Base-by-base conservation (phyloP, 2,113 vertebrate genomes). In the Elgaria multicarinata region DNA sequence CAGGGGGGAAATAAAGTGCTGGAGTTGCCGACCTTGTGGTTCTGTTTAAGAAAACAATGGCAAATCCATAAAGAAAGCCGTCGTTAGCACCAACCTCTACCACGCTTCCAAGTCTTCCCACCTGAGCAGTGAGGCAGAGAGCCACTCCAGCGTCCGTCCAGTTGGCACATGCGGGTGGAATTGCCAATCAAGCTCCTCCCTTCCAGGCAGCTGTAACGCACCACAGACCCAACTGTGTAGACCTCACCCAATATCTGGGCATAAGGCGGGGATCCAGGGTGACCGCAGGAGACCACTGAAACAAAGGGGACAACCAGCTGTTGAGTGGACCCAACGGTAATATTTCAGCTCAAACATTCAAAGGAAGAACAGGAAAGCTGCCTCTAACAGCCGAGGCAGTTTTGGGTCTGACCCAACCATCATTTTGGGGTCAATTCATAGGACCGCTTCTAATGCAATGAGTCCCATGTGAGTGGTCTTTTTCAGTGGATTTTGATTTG, bases 111-210 rank as follows among this genome's bases (percentile, higher is more conserved):
- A 1, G 64, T 44, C 90, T 46, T 81, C 95, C 85, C 98, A 99
- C 99, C 99, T 36, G 99, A 99, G 96, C 99, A 99, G 96, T 99
- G 99, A 0, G 99, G 99, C 20, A 98, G 97, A 5, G 98, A 99
- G 89, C 98, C 98, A 89, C 99, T 99, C 99, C 99, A 99, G 91
- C 98, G 98, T 92, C 98, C 98, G 0, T 99, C 98, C 90, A 99
- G 97, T 95, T 99, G 98, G 95, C 99, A 99, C 97, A 98, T 97
- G 53, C 99, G 97, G 0, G 98, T 99, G 44, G 98, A 95, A 33
- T 99, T 99, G 85, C 99, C 99, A 0, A 99, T 90, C 92, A 99
- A 94, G 44, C 80, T 94, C n/a, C 97, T 95, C 91, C 97, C 96
- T 87, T 98, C 97, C 0, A 97, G 97, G 96, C 99, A 99, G 95